Percentiles rank a stretch among this genome's conserved stretches.
phyloP scores from a whole-genome alignment of 2,888 invertebrate genomes.

The Eilema depressum region DNA sequence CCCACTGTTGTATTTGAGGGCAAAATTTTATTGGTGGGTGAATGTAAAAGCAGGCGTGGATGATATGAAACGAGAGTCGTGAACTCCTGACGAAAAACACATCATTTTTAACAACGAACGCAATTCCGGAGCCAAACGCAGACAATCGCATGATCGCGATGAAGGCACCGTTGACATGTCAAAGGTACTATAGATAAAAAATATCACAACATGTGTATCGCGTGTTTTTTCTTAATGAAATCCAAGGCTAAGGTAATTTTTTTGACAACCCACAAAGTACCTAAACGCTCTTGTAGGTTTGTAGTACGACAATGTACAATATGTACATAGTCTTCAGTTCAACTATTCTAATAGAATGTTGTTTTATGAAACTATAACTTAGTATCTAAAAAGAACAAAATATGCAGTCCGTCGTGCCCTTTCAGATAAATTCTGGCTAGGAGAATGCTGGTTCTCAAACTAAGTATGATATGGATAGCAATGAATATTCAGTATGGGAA shows the following conservation, averaged over 20 bases:
- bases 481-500: too few species aligned
- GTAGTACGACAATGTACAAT: too few species aligned
- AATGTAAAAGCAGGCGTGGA: conserved; percentile 6
- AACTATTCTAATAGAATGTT: too few species aligned
- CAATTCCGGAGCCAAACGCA: conserved; percentile 12
- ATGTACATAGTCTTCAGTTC: too few species aligned
- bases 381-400: too few species aligned
- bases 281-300: not conserved
- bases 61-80: conserved; percentile 5
- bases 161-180: conserved; percentile 34
- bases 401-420: too few species aligned
- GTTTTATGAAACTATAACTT: too few species aligned
- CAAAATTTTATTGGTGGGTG: conserved; percentile 22
- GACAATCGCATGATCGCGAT: conserved; percentile 1
- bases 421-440: too few species aligned
- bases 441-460: too few species aligned
- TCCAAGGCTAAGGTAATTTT: not conserved
- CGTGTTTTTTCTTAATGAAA: conserved; percentile 8
- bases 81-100: conserved; percentile 15
- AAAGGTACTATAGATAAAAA: conserved; percentile 20
- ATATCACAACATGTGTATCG: conserved; percentile 16
- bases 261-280: not conserved
- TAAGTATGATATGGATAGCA: too few species aligned
- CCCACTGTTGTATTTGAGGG: conserved; percentile 27
- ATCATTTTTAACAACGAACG: conserved; percentile 28